Base-by-base conservation (phyloP, 2,888 invertebrate genomes). In the Lycocerus yunnanus region DNA sequence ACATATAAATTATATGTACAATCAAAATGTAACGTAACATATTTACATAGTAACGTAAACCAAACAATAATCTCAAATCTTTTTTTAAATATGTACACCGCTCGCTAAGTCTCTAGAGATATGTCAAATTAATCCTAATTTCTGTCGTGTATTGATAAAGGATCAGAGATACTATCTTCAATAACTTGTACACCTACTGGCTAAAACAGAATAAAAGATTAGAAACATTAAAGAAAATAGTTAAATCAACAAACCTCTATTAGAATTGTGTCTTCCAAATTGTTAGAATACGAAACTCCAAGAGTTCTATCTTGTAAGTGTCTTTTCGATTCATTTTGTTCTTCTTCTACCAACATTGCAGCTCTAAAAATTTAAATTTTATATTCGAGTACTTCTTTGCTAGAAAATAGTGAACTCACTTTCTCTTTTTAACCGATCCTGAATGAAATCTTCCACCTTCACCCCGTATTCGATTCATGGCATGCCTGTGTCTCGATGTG, bases 391-490 rank as follows among this genome's bases (percentile, higher is more conserved):
- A n/a, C 6, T 43, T 43, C 6, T 43, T 8, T 27, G 3, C 1
- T n/a, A 5, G 0, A n/a, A 27, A 43, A 43, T 43, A 6, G 13
- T 4, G 1, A 43, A 43, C 74, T 68, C 68, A 77, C 76, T 77
- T 75, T 73, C 72, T 72, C 81, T 87, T 87, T 78, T 87, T 88
- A 9, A 87, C 87, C 5, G 88, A 91, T 24, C 92, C 92, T 0
- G 96, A 94, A 86, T 97, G 95, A 87, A 99, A 99, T 78, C 98
- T 90, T 4, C 99, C 99, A 14, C 98, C 98, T 88, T 98, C 97
- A 0, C 98, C 98, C 71, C 99, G 92, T 84, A 97, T 94, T 83
- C 99, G 91, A 86, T 98, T 98, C 97, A 99, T 97, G 0, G 99
- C 99, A 86, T 99, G 98, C 77, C 95, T 90, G 87, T 99, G 99